A percentile compares a stretch with the other conserved stretches of the same genome.
Evolutionary conservation across 2,113 vertebrate genomes (phyloP).

Genomic region (Steatornis caripensis): DNA sequence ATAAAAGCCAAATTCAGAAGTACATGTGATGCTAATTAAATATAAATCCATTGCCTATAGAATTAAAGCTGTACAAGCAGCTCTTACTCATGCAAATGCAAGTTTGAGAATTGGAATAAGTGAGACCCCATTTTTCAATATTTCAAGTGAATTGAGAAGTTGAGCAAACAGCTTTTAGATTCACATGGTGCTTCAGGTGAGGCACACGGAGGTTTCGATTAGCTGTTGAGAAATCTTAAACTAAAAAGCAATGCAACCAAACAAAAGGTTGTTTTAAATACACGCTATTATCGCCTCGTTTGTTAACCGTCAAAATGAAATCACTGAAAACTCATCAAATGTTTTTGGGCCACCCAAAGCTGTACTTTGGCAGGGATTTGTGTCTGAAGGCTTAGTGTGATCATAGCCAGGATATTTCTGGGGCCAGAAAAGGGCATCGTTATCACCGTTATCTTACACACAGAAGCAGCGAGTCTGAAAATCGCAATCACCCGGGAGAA

Average conservation of each 20-base stretch:
- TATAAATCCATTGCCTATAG: neutral
- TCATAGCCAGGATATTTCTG: neutral
- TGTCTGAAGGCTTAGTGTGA: neutral
- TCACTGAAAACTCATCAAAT: fast-evolving
- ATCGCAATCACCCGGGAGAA: neutral
- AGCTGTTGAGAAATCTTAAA: neutral
- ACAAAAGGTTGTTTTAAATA: neutral
- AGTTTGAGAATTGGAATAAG: neutral
- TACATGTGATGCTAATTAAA: neutral
- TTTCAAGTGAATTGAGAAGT: neutral
- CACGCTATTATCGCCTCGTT: fast-evolving
- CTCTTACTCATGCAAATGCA: neutral
- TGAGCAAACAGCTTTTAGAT: neutral
- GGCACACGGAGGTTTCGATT: neutral
- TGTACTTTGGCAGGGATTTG: neutral
- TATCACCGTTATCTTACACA: neutral
- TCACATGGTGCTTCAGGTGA: neutral
- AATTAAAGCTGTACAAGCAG: neutral
- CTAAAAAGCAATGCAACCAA: neutral
- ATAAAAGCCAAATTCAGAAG: neutral
- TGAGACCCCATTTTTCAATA: neutral
- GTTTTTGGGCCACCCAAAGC: neutral
- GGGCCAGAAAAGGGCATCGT: neutral
- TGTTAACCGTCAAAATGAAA: neutral
- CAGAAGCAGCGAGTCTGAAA: neutral